Base-by-base conservation (phyloP, 1,140 invertebrate genomes). In the Thereuonema tuberculata region DNA sequence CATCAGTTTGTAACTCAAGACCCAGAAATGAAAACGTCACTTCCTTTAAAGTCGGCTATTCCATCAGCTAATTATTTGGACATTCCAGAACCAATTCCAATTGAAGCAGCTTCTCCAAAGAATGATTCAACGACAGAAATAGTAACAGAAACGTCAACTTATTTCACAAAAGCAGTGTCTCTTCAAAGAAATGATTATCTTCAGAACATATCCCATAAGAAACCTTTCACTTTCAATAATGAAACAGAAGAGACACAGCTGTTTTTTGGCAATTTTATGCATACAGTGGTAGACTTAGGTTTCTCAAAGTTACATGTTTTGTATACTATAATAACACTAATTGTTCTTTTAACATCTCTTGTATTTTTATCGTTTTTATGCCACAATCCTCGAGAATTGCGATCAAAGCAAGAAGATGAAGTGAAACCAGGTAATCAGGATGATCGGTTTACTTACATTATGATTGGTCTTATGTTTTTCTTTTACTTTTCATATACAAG, bases 401-500 rank as follows among this genome's bases (percentile, higher is more conserved):
- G 64, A 50, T 67, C 66, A 12, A 66, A 67, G 37, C 66, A 67
- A 60, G 66, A 65, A 25, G 66, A 67, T 31, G 64, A 63, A 0
- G 49, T 52, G 21, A 56, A 64, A 17, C 56, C 28, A 25, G 20
- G 28, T 17, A 9, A 48, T 17, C 58, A 48, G 31, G 26, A 21
- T 43, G 9, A 21, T 23, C 12, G 24, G 31, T 68, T 71, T 49
- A 58, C 64, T n/a, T 29, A 67, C 15, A 46, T 67, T 2, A 62
- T 77, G 1, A 65, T 76, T 0, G 46, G 68, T 0, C 61, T 77
- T 1, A 67, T 75, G n/a, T 72, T 74, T 48, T 60, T 74, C 24
- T 74, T 78, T 58, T 75, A 75, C 59, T 70, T 76, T 50, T 63
- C 74, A 20, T 76, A 76, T 56, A 70, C 75, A 25, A 76, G 77